Evolutionary conservation across 2,113 vertebrate genomes (phyloP).

Genomic region (Eulacestoma nigropectus): DNA sequence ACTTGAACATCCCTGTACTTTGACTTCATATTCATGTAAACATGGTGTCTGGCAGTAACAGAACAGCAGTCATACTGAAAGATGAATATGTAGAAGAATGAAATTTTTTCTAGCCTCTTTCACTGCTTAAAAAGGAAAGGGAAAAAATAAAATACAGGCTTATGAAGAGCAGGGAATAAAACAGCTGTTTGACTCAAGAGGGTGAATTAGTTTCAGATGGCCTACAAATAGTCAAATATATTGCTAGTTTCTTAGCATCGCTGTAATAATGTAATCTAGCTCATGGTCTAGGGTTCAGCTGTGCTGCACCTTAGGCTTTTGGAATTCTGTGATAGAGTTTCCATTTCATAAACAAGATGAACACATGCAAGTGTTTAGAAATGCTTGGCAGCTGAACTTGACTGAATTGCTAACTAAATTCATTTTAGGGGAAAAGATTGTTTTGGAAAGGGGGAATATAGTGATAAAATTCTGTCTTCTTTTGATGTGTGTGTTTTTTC

Average conservation of each 20-base stretch:
- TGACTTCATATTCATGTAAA: neutral
- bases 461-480: neutral
- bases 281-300: neutral
- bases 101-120: neutral
- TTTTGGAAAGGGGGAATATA: constrained; percentile 27
- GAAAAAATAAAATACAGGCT: neutral
- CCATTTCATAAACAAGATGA: constrained; percentile 8
- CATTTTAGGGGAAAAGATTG: constrained; percentile 42
- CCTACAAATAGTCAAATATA: neutral
- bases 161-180: neutral
- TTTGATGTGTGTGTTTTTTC: neutral
- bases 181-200: neutral
- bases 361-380: constrained; percentile 41
- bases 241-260: neutral
- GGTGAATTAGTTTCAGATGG: neutral
- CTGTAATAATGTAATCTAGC: neutral
- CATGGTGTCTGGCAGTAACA: neutral
- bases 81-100: neutral
- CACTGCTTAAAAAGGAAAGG: neutral
- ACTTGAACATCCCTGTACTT: neutral
- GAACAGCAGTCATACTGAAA: neutral
- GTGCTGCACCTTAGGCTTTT: neutral
- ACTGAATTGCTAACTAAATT: constrained; percentile 35
- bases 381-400: constrained; percentile 52
- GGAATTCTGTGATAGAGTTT: constrained; percentile 2